Percentiles rank a stretch among this genome's conserved stretches.
Evolutionary conservation across 2,888 invertebrate genomes (phyloP).

Genomic region (Pinctada fucata): DNA sequence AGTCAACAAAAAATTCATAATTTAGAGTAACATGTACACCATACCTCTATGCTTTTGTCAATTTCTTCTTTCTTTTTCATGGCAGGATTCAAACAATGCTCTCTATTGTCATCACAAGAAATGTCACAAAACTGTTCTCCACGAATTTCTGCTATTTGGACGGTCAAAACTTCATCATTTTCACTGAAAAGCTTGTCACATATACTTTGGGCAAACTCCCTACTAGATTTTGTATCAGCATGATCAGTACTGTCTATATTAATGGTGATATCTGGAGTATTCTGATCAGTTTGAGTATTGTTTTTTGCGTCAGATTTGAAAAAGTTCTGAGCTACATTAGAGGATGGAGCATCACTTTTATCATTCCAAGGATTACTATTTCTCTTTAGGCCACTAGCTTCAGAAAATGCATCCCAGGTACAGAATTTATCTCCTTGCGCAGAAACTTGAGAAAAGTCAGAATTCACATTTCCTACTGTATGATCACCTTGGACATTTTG

Average conservation of each 20-base stretch:
- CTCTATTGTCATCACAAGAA: conserved; percentile 15
- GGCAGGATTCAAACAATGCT: too few species aligned
- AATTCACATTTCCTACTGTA: background rate
- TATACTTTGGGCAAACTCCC: background rate
- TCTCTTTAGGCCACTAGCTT: background rate
- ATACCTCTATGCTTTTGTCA: too few species aligned
- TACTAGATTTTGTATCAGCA: background rate
- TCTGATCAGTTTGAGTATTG: background rate
- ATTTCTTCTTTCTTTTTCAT: too few species aligned
- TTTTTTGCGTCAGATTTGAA: background rate
- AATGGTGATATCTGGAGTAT: background rate
- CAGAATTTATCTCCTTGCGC: conserved; percentile 4
- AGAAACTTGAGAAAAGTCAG: background rate
- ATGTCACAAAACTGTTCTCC: conserved; percentile 52
- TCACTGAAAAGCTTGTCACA: background rate
- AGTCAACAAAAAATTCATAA: too few species aligned
- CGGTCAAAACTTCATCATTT: conserved; percentile 64
- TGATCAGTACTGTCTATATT: background rate
- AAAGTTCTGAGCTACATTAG: background rate
- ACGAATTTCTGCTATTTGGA: conserved; percentile 56
- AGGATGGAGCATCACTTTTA: too few species aligned
- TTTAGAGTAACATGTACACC: too few species aligned
- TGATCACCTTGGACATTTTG: too few species aligned
- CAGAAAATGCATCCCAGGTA: conserved; percentile 14
- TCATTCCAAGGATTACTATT: background rate